Evolutionary conservation across 2,113 vertebrate genomes (phyloP).

Genomic region (Nyctereutes procyonoides): DNA sequence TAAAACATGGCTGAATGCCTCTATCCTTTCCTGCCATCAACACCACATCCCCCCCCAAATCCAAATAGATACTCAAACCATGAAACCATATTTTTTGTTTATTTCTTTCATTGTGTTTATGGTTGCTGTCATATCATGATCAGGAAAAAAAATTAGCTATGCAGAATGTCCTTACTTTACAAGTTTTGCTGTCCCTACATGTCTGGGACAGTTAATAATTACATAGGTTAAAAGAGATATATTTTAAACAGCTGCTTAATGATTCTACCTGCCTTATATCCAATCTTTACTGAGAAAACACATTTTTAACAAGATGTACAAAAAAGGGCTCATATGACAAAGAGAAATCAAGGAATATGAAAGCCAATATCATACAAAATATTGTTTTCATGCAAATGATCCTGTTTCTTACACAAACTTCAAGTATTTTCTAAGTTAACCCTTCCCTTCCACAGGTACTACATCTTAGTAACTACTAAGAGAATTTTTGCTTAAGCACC

Average conservation of each 20-base stretch:
- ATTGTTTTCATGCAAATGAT: background rate
- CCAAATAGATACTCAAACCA: background rate
- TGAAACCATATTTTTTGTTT: background rate
- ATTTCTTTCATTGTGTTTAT: background rate
- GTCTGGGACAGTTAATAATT: background rate
- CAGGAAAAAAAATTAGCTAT: background rate
- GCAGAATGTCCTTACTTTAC: background rate
- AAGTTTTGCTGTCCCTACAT: background rate
- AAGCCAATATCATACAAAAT: background rate
- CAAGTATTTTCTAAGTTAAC: background rate
- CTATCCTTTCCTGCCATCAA: too few relatives aligned
- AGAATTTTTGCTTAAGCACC: background rate
- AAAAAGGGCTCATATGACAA: background rate
- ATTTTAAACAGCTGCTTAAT: background rate
- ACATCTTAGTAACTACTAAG: background rate
- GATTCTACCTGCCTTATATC: background rate
- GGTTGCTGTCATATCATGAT: background rate
- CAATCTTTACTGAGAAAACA: background rate
- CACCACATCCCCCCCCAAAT: background rate
- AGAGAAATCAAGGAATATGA: background rate
- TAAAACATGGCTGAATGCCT: background rate
- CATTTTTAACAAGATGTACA: background rate
- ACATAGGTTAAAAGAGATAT: background rate
- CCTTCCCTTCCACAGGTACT: background rate
- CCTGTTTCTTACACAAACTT: background rate